A percentile compares a stretch with the other conserved stretches of the same genome.
phyloP scores from a whole-genome alignment of 2,888 invertebrate species.

The Itoplectis maculator region DNA sequence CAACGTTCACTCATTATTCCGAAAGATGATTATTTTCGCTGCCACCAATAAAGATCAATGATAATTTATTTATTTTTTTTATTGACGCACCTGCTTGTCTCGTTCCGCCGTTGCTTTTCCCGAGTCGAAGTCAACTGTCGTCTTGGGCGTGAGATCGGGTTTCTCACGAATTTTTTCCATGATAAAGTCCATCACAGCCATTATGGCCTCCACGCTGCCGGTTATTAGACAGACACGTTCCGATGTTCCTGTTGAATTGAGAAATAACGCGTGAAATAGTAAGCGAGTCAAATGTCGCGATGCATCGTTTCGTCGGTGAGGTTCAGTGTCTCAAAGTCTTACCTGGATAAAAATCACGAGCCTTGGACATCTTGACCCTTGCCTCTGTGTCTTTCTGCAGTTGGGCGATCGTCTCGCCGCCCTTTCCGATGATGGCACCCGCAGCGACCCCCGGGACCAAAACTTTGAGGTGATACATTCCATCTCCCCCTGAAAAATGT shows the following conservation, averaged over 20 bases:
- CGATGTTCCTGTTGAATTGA: constrained; percentile 90
- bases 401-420: constrained; percentile 99
- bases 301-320: background rate
- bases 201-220: constrained; percentile 95
- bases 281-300: background rate
- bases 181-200: constrained; percentile 96
- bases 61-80: background rate
- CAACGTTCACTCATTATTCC: background rate
- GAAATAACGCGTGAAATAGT: constrained; percentile 37
- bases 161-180: constrained; percentile 98
- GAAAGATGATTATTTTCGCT: constrained; percentile 30
- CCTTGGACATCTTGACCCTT: constrained; percentile 99
- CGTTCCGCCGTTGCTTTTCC: constrained; percentile 93
- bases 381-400: constrained; percentile 99
- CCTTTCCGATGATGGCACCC: constrained; percentile 99
- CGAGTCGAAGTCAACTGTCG: constrained; percentile 91
- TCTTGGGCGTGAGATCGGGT: constrained; percentile 92
- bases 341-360: constrained; percentile 99
- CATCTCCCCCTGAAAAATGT: constrained; percentile 90
- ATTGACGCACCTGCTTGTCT: constrained; percentile 90
- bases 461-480: constrained; percentile 97
- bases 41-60: background rate
- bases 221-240: constrained; percentile 97
- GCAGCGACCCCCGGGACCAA: constrained; percentile 98
- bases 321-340: constrained; percentile 72